Evolutionary conservation across 2,113 vertebrate species (phyloP).

Genomic region (Uropsilus gracilis): DNA sequence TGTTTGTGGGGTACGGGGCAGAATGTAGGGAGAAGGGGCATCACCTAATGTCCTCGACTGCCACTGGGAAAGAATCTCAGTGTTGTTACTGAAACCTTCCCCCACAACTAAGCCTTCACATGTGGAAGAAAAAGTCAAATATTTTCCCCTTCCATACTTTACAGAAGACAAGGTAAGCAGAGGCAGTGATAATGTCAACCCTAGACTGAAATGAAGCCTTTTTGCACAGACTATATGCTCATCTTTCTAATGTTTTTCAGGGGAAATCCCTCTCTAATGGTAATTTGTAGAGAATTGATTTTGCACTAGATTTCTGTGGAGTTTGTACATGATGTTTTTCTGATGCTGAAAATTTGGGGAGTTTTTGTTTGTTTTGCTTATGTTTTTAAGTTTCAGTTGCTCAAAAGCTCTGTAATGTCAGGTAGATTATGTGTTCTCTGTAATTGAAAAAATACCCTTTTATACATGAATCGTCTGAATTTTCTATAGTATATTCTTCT

Average conservation of each 20-base stretch:
- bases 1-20: neutral
- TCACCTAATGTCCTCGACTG: neutral
- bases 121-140: conserved; percentile 21
- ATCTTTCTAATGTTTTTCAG: conserved; percentile 6
- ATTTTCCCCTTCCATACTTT: conserved; percentile 40
- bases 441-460: neutral
- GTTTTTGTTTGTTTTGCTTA: neutral
- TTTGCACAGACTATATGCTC: neutral
- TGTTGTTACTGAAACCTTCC: conserved; percentile 35
- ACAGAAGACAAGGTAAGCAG: conserved; percentile 49
- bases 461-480: conserved; percentile 32
- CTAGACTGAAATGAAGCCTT: neutral
- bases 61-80: neutral
- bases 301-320: neutral
- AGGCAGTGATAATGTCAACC: conserved; percentile 5
- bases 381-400: conserved; percentile 37
- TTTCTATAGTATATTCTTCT: conserved; percentile 45
- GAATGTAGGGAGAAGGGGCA: neutral
- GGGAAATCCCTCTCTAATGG: neutral
- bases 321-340: neutral
- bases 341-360: neutral
- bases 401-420: neutral
- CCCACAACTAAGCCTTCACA: neutral
- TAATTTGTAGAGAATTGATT: conserved; percentile 7
- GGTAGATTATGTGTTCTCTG: neutral